phyloP scores from a whole-genome alignment of 2,797 vertebrate genomes.

The Arctocebus calabarensis region DNA sequence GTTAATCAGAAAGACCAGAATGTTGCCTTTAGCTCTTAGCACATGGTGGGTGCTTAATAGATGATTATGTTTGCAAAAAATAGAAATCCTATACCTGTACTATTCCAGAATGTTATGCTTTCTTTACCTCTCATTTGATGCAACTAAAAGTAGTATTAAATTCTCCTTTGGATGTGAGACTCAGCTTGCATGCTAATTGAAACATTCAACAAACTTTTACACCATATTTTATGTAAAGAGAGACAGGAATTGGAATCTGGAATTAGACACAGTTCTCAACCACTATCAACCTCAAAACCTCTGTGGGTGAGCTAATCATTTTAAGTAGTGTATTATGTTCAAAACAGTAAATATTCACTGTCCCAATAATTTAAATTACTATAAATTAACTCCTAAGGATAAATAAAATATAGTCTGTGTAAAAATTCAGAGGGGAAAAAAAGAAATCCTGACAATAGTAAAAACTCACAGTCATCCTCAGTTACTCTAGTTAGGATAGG shows the following conservation, averaged over 20 bases:
- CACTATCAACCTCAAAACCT: slow-evolving; percentile 30
- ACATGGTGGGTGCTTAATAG: not conserved
- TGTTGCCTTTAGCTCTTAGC: not conserved
- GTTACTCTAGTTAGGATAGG: not conserved
- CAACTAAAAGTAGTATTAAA: slow-evolving; percentile 61
- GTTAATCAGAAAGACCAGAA: slow-evolving; percentile 15
- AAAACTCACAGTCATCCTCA: not conserved
- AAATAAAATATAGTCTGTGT: slow-evolving; percentile 50
- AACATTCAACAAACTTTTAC: slow-evolving; percentile 71
- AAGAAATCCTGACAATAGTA: not conserved
- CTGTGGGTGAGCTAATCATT: not conserved
- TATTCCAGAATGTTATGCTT: slow-evolving; percentile 29
- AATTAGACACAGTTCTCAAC: slow-evolving; percentile 55
- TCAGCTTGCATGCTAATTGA: slow-evolving; percentile 67
- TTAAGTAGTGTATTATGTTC: slow-evolving; percentile 13
- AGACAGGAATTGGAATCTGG: slow-evolving; percentile 32
- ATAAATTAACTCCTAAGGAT: slow-evolving; percentile 41
- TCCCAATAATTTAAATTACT: slow-evolving; percentile 59
- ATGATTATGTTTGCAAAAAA: slow-evolving; percentile 15
- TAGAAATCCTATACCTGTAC: not conserved
- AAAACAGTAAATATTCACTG: slow-evolving; percentile 50
- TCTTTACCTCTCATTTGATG: slow-evolving; percentile 47
- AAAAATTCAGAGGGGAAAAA: not conserved
- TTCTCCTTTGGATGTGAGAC: slow-evolving; percentile 63
- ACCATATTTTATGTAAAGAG: slow-evolving; percentile 66